phyloP scores from a whole-genome alignment of 64 coral and sea anemone species.

The Actinia tenebrosa region DNA sequence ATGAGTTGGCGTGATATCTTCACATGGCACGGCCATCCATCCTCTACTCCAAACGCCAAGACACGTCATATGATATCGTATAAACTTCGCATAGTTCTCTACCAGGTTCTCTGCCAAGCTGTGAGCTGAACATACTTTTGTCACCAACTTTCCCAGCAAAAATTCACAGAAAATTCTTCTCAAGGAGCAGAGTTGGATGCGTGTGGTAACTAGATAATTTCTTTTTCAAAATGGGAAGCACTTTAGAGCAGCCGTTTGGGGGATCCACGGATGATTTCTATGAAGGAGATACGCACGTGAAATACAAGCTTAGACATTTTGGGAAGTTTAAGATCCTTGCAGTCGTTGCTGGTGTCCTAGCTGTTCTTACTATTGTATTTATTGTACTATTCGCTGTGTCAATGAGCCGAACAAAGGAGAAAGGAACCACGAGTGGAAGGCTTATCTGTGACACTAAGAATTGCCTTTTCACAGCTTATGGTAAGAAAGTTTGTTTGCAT shows the following conservation, averaged over 20 bases:
- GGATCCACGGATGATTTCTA: conserved; percentile 17
- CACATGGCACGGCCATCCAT: no score
- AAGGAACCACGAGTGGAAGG: not conserved
- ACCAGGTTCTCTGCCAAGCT: not conserved
- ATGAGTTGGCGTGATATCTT: not conserved
- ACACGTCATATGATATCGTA: not conserved
- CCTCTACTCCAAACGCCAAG: not conserved
- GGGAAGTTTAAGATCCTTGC: conserved; percentile 25
- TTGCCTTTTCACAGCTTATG: not conserved
- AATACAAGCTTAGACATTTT: conserved; percentile 58
- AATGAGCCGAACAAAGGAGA: not conserved
- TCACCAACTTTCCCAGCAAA: not conserved
- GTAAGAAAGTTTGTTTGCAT: not conserved
- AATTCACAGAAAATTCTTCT: not conserved
- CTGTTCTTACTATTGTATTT: conserved; percentile 28
- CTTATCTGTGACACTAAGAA: not conserved
- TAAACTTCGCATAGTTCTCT: not conserved
- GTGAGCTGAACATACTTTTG: not conserved
- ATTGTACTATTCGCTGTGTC: conserved; percentile 35
- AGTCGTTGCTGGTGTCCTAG: not conserved
- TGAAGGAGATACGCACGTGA: conserved; percentile 2
- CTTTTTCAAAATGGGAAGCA: not conserved
- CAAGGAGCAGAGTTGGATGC: not conserved
- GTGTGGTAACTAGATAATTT: not conserved
- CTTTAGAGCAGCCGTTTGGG: conserved; percentile 2